Evolutionary conservation across 2,113 vertebrate genomes (phyloP).

Genomic region (Terrapene triunguis): DNA sequence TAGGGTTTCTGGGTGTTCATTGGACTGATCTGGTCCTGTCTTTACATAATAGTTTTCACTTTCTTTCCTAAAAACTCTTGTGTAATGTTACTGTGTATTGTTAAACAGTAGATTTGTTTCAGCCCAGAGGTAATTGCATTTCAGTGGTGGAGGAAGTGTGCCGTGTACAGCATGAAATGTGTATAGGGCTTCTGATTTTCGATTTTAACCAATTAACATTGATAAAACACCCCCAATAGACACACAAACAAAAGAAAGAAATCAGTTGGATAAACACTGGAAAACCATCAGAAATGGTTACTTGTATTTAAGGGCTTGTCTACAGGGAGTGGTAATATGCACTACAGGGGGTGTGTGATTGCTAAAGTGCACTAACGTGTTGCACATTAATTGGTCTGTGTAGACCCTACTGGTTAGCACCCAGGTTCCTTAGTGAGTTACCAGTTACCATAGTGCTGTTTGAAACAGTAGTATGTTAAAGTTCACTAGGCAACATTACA

Average conservation of each 20-base stretch:
- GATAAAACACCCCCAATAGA: not conserved
- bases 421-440: not conserved
- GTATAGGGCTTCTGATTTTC: not conserved
- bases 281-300: not conserved
- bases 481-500: not conserved
- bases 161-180: not conserved
- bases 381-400: not conserved
- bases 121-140: not conserved
- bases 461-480: not conserved
- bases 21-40: not conserved
- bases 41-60: not conserved
- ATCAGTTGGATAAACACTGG: not conserved
- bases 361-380: not conserved
- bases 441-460: not conserved
- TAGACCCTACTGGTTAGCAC: not conserved
- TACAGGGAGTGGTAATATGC: not conserved
- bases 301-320: not conserved
- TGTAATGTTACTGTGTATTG: not conserved
- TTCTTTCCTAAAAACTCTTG: not conserved
- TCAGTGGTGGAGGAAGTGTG: not conserved
- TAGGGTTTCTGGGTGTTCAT: not conserved
- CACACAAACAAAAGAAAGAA: not conserved
- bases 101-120: not conserved
- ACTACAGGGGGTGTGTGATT: not conserved
- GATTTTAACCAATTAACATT: not conserved